Evolutionary conservation across 92 coral and sea anemone species (phyloP), one percentile per base, ranked within the genome.

Genomic region (Desmophyllum pertusum): DNA sequence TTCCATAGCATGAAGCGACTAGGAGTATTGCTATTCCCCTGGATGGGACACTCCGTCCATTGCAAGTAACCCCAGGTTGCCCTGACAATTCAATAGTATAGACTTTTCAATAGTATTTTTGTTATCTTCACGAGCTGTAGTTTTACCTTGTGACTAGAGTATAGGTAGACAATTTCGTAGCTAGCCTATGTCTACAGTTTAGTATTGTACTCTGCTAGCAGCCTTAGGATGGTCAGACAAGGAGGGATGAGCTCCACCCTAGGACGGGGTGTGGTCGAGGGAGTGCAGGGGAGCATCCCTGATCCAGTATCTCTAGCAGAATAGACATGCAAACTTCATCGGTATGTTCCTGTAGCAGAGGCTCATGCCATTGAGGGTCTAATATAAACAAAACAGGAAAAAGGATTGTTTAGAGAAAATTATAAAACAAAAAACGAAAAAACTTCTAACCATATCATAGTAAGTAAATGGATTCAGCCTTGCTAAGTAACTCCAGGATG

Each of bases 281-380:
- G 91, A 86, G 80, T 89, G 98, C 10, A 78, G 63, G 13, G 80
- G 83, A 5, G 87, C 93, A 23, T 91, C 92, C n/a, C 45, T 79
- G 87, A 30, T 76, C 88, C n/a, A 94, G 87, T 30, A 88, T 87
- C 81, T 92, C 93, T 30, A 39, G 76, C 59, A 97, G 88, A 59
- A 94, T 86, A 64, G 88, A 86, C 62, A 97, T 46, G 33, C 94
- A 81, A 42, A 83, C 76, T 61, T 92, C 98, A 42, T 97, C 99
- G 55, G 92, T 85, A 38, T 85, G 80, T 19, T 93, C 94, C 39
- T 87, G 86, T 46, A 94, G 85, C 6, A 94, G 78, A 9, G 81
- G 88, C 31, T 70, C 50, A 57, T 97, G 99, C 97, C 97, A 97
- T n/a, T 89, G 85, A 33, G 98, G 98, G 78, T 97, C 99, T 97